These are phyloP conservation scores for Okapia johnstoni DNA, from an alignment of 2,113 vertebrate genomes.

Conservation along the genomic window DNA sequence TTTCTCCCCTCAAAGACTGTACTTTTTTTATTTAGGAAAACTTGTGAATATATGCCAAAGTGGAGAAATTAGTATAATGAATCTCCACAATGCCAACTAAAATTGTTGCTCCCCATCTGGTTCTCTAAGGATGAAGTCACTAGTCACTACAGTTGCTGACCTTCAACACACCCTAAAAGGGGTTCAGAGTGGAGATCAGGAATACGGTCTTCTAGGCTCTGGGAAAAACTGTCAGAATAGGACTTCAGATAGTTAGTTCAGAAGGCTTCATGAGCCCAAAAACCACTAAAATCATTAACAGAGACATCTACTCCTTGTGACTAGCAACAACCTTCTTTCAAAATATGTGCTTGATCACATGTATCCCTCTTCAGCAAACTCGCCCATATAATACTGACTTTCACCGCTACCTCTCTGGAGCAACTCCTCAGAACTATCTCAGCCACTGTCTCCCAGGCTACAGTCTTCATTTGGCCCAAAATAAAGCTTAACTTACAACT, in stretches of 20 bases:
- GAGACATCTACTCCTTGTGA: neutral
- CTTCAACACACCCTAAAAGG: neutral
- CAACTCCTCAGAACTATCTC: neutral
- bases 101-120: neutral
- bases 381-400: neutral
- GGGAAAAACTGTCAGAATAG: neutral
- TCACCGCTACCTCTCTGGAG: neutral
- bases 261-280: neutral
- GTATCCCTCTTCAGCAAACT: neutral
- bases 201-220: neutral
- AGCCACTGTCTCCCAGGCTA: neutral
- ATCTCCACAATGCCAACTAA: neutral
- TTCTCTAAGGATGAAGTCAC: neutral
- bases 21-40: neutral
- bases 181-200: neutral
- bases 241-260: neutral
- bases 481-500: neutral
- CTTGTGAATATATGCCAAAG: neutral
- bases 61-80: neutral
- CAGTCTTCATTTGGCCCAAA: neutral
- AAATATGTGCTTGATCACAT: neutral
- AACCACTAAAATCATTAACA: neutral
- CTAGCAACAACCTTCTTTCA: neutral
- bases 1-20: neutral
- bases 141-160: neutral